Base-by-base conservation (phyloP, 2,113 vertebrate species). In the Patagioenas fasciata region DNA sequence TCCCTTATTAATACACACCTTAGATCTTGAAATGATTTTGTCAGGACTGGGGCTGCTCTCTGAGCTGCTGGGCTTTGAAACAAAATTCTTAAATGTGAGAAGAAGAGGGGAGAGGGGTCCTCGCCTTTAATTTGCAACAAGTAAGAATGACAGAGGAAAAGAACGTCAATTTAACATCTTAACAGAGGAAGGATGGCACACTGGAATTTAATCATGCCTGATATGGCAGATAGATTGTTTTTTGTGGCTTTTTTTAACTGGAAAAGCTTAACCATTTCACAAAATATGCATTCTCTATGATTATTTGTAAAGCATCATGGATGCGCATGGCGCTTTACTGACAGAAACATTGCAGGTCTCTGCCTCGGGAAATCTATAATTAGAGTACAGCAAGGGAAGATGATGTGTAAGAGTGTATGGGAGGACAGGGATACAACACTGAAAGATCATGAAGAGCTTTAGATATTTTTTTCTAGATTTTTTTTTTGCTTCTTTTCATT, bases 361-460 rank as follows among this genome's bases (percentile, higher is more conserved):
- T 95, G 94, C 90, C 92, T 95, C 60, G 19, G 36, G 85, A 87
- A 81, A 80, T 58, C 84, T 86, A 65, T 60, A 91, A 91, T 81
- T 94, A 88, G 88, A 84, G 73, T 34, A 67, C 1, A 79, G 80
- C 60, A 92, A 84, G n/a, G 53, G 57, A 65, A 93, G 78, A 88
- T 38, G 91, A 60, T 81, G 80, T 80, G n/a, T 23, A 51, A 71
- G 53, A 78, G 89, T 31, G 91, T 65, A 91, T 69, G 93, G 87
- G 81, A 96, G 91, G 94, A 91, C 88, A 96, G 48, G 32, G 57
- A 69, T 19, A 44, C 57, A 90, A 36, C 81, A 91, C 18, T 14
- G 38, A 88, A 61, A 88, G 79, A 85, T 53, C 62, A 54, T 15
- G 20, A 85, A 51, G 65, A 89, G 18, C 75, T 80, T 62, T 24